These are phyloP conservation scores for Eristalis arbustorum DNA, from an alignment of 2,888 invertebrate genomes.

Conservation along the genomic window DNA sequence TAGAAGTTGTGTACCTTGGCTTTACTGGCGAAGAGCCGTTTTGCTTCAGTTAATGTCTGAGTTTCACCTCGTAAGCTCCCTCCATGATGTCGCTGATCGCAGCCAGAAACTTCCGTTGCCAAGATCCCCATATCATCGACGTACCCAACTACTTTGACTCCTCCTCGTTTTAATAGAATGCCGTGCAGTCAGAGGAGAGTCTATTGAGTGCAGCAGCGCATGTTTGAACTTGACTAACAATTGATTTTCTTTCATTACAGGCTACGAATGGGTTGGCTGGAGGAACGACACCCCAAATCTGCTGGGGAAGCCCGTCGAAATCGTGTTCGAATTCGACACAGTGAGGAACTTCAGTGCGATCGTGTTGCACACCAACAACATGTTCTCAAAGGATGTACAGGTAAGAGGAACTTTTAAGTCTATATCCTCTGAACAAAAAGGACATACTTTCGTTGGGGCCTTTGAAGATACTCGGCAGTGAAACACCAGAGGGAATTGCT, in stretches of 20 bases:
- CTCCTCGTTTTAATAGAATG: no score
- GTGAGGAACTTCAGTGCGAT: conserved; percentile 89
- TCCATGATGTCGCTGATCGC: no score
- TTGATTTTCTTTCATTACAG: conserved; percentile 78
- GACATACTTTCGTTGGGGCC: neutral
- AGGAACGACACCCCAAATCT: conserved; percentile 85
- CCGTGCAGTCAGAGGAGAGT: no score
- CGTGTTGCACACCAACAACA: conserved; percentile 88
- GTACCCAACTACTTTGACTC: no score
- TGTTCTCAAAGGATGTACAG: conserved; percentile 89
- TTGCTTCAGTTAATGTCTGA: no score
- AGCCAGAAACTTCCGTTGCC: no score
- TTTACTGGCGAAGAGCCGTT: no score
- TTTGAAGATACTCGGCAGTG: neutral
- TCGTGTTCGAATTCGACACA: conserved; percentile 89
- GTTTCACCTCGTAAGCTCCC: no score
- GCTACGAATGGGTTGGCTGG: conserved; percentile 93
- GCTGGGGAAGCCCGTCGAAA: conserved; percentile 85
- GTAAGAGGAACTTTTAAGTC: conserved; percentile 78
- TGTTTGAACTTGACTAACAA: neutral
- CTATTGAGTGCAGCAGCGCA: no score
- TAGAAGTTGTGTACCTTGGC: no score
- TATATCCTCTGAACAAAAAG: neutral
- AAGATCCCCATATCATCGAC: no score
- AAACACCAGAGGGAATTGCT: neutral